phyloP scores from a whole-genome alignment of 2,888 invertebrate genomes.

The Phengaris alcon region DNA sequence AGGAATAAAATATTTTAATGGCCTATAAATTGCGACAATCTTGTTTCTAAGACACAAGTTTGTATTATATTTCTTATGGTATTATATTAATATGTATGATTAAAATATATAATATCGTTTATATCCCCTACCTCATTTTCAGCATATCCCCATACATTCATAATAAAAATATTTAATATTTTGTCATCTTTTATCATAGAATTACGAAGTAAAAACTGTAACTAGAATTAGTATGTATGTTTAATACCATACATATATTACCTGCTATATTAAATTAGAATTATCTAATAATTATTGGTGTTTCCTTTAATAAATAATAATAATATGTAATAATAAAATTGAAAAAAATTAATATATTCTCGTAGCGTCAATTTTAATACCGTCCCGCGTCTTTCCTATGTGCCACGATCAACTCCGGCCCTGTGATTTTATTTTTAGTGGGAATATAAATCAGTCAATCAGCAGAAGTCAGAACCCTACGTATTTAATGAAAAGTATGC shows the following conservation, averaged over 20 bases:
- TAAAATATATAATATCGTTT: conserved; percentile 32
- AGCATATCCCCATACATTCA: conserved; percentile 50
- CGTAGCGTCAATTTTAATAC: too few species aligned
- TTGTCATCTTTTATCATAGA: conserved; percentile 9
- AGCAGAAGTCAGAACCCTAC: too few species aligned
- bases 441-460: too few species aligned
- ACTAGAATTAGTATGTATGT: conserved; percentile 57
- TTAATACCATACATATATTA: conserved; percentile 51
- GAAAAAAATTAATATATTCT: too few species aligned
- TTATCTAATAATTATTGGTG: conserved; percentile 48
- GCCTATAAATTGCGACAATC: conserved; percentile 21
- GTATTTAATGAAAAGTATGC: too few species aligned
- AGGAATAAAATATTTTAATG: conserved; percentile 16
- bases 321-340: too few species aligned
- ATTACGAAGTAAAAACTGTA: conserved; percentile 34
- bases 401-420: not conserved
- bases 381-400: not conserved
- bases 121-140: conserved; percentile 52
- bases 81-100: not conserved
- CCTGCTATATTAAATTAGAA: conserved; percentile 74
- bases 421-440: not conserved
- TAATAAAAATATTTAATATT: not conserved
- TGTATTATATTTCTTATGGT: not conserved
- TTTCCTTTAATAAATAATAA: conserved; percentile 32
- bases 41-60: conserved; percentile 5